Conservation (phyloP, 2,113 vertebrate genomes). For the Sphyrna mokarran region DNA sequence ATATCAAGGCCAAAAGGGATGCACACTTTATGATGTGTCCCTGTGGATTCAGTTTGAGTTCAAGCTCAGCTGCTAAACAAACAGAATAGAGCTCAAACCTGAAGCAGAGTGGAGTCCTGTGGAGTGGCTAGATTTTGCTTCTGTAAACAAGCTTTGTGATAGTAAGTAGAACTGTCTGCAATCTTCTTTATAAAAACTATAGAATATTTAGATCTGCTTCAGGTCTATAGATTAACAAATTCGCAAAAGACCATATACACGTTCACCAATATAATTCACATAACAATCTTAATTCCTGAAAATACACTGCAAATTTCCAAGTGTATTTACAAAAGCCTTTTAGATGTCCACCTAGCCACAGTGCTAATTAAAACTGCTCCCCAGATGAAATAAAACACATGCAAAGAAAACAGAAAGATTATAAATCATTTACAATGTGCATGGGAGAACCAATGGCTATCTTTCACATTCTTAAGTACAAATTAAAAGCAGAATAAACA, state of each 20-base stretch:
- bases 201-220: not conserved
- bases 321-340: not conserved
- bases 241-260: not conserved
- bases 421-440: constrained; percentile 29
- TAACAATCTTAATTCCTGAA: constrained; percentile 3
- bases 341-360: constrained; percentile 10
- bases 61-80: constrained; percentile 37
- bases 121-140: constrained; percentile 30
- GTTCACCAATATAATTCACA: not conserved
- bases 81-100: constrained; percentile 30
- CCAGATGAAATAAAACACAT: constrained; percentile 23
- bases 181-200: not conserved
- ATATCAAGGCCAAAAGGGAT: constrained; percentile 37
- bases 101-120: constrained; percentile 16
- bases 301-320: not conserved
- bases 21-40: constrained; percentile 30
- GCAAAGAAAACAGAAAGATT: constrained; percentile 32
- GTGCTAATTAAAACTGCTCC: constrained; percentile 32
- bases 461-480: constrained; percentile 33
- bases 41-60: constrained; percentile 32
- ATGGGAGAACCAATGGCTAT: not conserved
- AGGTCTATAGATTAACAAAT: not conserved
- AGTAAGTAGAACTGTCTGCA: constrained; percentile 22
- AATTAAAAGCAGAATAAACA: constrained; percentile 34
- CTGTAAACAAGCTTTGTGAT: constrained; percentile 35